A percentile compares a stretch with the other conserved stretches of the same genome.
Evolutionary conservation across 2,113 vertebrate genomes (phyloP).

Genomic region (Charina bottae): DNA sequence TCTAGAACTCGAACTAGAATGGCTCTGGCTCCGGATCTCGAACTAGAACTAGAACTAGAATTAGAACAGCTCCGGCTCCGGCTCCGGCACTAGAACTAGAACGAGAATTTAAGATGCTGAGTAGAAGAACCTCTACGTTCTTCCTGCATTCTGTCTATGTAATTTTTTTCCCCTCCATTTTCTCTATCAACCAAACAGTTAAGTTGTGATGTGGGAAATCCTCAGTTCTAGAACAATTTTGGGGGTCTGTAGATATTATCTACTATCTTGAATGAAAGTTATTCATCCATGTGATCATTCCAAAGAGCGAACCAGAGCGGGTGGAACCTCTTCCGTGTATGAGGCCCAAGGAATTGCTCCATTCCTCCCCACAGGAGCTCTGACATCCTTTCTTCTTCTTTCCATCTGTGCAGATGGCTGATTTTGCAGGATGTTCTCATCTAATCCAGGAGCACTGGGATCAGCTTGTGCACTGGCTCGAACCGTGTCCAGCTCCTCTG

Average conservation of each 20-base stretch:
- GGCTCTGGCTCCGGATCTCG: no score
- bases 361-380: not conserved
- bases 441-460: slow-evolving; percentile 60
- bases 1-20: no score
- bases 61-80: no score
- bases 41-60: no score
- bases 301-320: no score
- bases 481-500: slow-evolving; percentile 64
- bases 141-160: not conserved
- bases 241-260: not conserved
- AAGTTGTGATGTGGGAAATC: not conserved
- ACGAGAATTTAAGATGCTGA: not conserved
- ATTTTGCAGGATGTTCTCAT: slow-evolving; percentile 40
- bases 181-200: not conserved
- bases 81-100: no score
- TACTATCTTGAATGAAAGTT: no score
- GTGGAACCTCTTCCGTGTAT: no score
- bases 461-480: slow-evolving; percentile 63
- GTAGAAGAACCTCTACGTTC: not conserved
- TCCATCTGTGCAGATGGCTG: not conserved
- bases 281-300: no score
- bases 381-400: not conserved
- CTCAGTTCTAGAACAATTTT: not conserved
- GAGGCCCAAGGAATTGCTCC: no score
- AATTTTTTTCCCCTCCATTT: not conserved